Percentiles rank a stretch among this genome's conserved stretches.
phyloP scores from a whole-genome alignment of 2,888 invertebrate genomes.

The Stomorhina lunata region DNA sequence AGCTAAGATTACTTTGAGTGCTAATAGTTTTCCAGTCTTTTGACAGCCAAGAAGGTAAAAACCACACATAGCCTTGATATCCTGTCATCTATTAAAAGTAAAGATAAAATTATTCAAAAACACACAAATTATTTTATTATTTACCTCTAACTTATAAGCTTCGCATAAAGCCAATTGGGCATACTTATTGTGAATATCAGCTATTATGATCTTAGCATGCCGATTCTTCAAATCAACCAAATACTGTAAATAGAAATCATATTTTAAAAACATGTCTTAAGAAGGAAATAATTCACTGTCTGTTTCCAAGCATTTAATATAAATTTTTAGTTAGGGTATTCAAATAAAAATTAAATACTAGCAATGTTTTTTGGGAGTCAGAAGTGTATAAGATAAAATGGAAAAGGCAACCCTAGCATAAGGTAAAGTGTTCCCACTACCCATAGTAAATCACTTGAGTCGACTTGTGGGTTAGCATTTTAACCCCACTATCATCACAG shows the following conservation, averaged over 20 bases:
- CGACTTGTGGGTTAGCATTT: too few species aligned
- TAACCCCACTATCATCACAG: too few species aligned
- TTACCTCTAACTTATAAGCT: constrained; percentile 81
- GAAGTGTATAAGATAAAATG: too few species aligned
- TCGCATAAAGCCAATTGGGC: constrained; percentile 90
- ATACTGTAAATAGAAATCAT: constrained; percentile 80
- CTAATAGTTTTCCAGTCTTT: constrained; percentile 84
- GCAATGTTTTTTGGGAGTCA: too few species aligned
- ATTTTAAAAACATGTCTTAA: background rate
- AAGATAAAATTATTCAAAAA: background rate
- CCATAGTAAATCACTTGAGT: too few species aligned
- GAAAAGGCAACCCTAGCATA: too few species aligned
- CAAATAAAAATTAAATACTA: too few species aligned
- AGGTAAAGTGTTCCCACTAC: too few species aligned
- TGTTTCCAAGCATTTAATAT: too few species aligned
- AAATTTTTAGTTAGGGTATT: too few species aligned
- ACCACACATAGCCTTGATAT: constrained; percentile 90
- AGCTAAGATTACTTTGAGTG: constrained; percentile 77
- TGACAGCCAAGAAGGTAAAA: constrained; percentile 88
- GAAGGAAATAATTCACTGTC: background rate
- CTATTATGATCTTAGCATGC: constrained; percentile 88
- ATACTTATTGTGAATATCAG: constrained; percentile 87
- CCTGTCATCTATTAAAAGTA: constrained; percentile 82
- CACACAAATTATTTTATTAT: constrained; percentile 13
- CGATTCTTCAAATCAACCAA: constrained; percentile 84